These are phyloP conservation scores for Cebus imitator DNA, from an alignment of 2,113 vertebrate genomes.

Conservation along the genomic window DNA sequence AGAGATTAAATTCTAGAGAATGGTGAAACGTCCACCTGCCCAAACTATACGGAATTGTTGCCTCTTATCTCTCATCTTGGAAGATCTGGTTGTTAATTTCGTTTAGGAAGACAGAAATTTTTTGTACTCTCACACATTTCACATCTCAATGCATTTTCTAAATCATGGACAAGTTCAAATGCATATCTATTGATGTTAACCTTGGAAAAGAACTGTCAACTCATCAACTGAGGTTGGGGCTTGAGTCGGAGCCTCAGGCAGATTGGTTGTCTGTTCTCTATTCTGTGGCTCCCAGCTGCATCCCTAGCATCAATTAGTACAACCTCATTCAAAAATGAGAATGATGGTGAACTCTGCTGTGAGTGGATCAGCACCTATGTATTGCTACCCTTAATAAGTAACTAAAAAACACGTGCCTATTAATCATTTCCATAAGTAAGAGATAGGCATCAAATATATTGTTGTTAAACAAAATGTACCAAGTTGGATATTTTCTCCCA, in stretches of 20 bases:
- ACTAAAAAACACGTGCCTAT: not conserved
- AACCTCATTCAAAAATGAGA: not conserved
- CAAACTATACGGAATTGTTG: not conserved
- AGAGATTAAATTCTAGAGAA: not conserved
- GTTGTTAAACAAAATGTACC: not conserved
- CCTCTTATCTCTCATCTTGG: not conserved
- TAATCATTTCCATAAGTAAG: not conserved
- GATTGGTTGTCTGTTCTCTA: not conserved
- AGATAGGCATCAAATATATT: not conserved
- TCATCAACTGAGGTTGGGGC: not conserved
- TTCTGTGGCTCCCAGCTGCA: not conserved
- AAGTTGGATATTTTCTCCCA: not conserved
- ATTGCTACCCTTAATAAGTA: not conserved
- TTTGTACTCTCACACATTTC: not conserved
- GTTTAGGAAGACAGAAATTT: not conserved
- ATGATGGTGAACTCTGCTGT: not conserved
- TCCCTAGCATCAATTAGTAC: no score
- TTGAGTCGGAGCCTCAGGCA: not conserved
- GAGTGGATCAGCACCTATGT: not conserved
- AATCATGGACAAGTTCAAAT: not conserved
- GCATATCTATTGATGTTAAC: not conserved
- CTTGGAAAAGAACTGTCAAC: not conserved
- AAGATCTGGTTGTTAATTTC: slow-evolving; percentile 32
- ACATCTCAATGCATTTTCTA: not conserved
- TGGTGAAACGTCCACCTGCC: not conserved